Evolutionary conservation across 2,797 vertebrate genomes (phyloP).

Genomic region (Cercopithecus mitis): DNA sequence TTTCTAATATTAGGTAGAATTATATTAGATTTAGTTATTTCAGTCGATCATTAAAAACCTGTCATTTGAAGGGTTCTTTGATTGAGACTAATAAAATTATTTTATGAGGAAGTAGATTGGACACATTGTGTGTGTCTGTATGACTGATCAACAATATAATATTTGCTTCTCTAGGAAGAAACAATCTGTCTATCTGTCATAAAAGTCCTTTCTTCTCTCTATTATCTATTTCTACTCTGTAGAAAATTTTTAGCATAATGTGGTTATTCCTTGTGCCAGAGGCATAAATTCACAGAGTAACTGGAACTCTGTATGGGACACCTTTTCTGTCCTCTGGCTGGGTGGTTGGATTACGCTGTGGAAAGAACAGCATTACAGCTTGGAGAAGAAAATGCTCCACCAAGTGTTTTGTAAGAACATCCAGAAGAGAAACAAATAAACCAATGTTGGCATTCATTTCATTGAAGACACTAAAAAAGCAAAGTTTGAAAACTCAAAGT

Average conservation of each 20-base stretch:
- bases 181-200: not conserved
- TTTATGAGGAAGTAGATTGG: conserved; percentile 1
- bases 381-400: not conserved
- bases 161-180: conserved; percentile 1
- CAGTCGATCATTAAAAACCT: conserved; percentile 43
- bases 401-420: conserved; percentile 53
- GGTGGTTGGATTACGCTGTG: conserved; percentile 3
- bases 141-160: not conserved
- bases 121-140: not conserved
- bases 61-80: not conserved
- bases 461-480: conserved; percentile 44
- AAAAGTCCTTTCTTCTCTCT: not conserved
- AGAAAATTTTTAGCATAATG: conserved; percentile 35
- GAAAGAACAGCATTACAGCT: conserved; percentile 47
- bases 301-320: not conserved
- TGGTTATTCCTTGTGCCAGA: conserved; percentile 22
- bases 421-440: conserved; percentile 62
- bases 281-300: not conserved
- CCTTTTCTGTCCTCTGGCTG: conserved; percentile 42
- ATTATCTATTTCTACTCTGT: not conserved
- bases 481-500: conserved; percentile 50
- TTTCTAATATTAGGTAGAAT: not conserved
- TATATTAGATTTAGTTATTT: conserved; percentile 30
- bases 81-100: not conserved
- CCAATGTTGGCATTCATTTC: conserved; percentile 39